Percentiles rank a stretch among this genome's conserved stretches.
These are phyloP conservation scores for Orchestia grillus DNA, from an alignment of 1,140 invertebrate genomes.

Conservation along the genomic window DNA sequence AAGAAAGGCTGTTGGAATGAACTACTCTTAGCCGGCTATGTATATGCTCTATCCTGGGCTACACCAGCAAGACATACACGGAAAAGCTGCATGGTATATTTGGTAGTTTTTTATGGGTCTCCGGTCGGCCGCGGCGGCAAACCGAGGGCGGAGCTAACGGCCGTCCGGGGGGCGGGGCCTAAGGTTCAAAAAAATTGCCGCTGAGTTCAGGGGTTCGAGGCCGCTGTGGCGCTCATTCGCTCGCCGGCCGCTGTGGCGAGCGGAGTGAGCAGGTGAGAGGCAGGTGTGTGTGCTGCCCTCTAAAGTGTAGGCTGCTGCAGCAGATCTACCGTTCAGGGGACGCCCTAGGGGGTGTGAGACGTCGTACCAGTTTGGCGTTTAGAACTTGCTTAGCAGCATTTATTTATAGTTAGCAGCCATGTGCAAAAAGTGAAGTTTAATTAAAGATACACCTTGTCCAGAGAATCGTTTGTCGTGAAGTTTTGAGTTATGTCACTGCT, in stretches of 20 bases:
- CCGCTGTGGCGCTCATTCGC: not conserved
- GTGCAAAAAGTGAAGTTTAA: not conserved
- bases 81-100: constrained; percentile 25
- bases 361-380: not conserved
- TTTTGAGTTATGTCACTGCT: not conserved
- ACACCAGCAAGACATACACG: constrained; percentile 42
- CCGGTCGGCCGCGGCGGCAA: not conserved
- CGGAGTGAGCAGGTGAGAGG: not conserved
- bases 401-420: not conserved
- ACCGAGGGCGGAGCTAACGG: not conserved
- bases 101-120: not conserved
- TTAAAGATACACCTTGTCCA: not conserved
- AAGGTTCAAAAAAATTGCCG: constrained; percentile 14
- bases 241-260: constrained; percentile 18
- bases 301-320: not conserved
- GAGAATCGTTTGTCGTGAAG: not conserved
- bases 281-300: not conserved
- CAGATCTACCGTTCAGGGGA: not conserved
- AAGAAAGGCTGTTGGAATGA: constrained; percentile 47
- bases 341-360: not conserved
- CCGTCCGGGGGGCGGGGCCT: not conserved
- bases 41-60: not conserved
- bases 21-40: constrained; percentile 26
- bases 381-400: not conserved
- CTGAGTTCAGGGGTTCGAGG: constrained; percentile 9